A percentile compares a stretch with the other conserved stretches of the same genome.
Evolutionary conservation across 2,888 invertebrate species (phyloP).

Genomic region (Thera britannica): DNA sequence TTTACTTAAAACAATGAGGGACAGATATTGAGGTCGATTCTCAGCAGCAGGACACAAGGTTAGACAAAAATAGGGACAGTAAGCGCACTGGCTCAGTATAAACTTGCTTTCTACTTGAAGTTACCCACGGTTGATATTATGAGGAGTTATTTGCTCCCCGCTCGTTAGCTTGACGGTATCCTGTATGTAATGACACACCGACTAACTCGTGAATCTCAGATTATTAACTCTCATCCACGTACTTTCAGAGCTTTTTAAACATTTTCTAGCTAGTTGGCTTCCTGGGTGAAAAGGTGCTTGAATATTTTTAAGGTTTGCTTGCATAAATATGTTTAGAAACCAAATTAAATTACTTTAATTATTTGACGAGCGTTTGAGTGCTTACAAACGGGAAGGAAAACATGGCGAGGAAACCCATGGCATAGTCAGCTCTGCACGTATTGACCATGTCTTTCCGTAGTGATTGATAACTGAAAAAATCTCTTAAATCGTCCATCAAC

Average conservation of each 20-base stretch:
- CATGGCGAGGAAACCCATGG: no score
- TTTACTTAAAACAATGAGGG: no score
- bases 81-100: conserved; percentile 16
- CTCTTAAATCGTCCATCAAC: not conserved
- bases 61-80: not conserved
- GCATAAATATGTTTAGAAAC: conserved; percentile 4
- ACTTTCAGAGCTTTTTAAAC: conserved; percentile 32
- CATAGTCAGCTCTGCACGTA: no score
- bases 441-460: no score
- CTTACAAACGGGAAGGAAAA: no score
- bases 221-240: conserved; percentile 51
- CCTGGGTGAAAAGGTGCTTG: conserved; percentile 10
- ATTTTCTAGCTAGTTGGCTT: conserved; percentile 25
- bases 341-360: conserved; percentile 8
- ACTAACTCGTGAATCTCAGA: conserved; percentile 55
- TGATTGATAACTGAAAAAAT: not conserved
- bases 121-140: conserved; percentile 47
- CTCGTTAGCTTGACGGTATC: conserved; percentile 72
- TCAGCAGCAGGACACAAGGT: no score
- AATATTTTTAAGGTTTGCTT: conserved; percentile 19
- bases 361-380: not conserved
- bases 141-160: conserved; percentile 71
- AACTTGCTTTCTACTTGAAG: conserved; percentile 31
- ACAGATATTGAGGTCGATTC: no score
- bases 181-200: conserved; percentile 65